Conservation (phyloP, 2,797 vertebrate genomes). For the Pangasius krempfi region DNA sequence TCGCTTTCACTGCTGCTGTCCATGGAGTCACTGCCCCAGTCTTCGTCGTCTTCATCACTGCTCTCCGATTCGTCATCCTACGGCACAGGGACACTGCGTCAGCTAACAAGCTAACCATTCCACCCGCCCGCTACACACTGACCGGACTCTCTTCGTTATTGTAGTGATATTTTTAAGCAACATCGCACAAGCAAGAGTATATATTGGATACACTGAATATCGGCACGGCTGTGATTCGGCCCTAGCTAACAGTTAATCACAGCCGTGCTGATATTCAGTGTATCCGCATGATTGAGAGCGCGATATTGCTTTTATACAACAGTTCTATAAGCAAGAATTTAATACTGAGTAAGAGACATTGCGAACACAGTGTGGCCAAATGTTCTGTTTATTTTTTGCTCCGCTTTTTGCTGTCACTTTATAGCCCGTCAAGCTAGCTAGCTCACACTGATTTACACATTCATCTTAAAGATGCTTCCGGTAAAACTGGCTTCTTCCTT, state of each 20-base stretch:
- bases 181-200: too few relatives aligned
- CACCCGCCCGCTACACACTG: background rate
- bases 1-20: constrained; percentile 84
- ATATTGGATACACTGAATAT: background rate
- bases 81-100: background rate
- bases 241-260: background rate
- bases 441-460: too few relatives aligned
- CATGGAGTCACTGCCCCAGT: constrained; percentile 82
- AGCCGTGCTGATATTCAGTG: background rate
- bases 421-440: background rate
- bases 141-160: too few relatives aligned
- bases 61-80: constrained; percentile 82
- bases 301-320: background rate
- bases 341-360: too few relatives aligned
- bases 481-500: background rate
- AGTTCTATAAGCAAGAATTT: background rate
- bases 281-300: background rate
- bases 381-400: background rate
- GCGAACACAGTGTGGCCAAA: too few relatives aligned
- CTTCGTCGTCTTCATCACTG: constrained; percentile 82
- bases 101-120: background rate
- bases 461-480: background rate
- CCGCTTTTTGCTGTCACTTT: background rate
- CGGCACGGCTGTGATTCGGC: background rate
- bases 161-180: background rate